Evolutionary conservation across 2,113 vertebrate genomes (phyloP).

Genomic region (Lucifuga dentata): DNA sequence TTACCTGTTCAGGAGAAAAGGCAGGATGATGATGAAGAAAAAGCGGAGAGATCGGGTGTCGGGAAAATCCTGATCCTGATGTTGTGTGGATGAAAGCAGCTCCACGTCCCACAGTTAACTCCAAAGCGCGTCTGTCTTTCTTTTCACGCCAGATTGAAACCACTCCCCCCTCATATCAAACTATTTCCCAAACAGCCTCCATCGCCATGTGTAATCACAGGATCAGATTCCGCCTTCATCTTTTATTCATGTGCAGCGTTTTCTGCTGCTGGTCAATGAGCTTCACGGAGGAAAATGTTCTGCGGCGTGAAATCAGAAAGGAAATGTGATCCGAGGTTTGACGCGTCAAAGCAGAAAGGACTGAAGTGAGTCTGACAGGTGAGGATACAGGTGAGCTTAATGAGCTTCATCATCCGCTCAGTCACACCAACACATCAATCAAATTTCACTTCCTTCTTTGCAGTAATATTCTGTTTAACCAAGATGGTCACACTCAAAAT

Average conservation of each 20-base stretch:
- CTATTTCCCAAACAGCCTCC: background rate
- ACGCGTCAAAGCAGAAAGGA: too few species aligned
- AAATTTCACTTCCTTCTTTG: too few species aligned
- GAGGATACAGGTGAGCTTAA: too few species aligned
- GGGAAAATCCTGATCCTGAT: slow-evolving; percentile 14
- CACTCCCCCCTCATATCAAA: slow-evolving; percentile 62
- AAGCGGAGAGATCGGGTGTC: background rate
- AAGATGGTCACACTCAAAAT: too few species aligned
- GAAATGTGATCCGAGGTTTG: too few species aligned
- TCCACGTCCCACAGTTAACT: slow-evolving; percentile 60
- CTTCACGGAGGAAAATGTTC: too few species aligned
- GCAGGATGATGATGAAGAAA: background rate
- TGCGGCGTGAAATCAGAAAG: too few species aligned
- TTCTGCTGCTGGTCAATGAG: background rate
- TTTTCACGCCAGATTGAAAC: slow-evolving; percentile 50
- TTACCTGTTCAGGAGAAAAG: slow-evolving; percentile 69
- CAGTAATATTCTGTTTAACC: too few species aligned
- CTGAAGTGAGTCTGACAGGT: too few species aligned
- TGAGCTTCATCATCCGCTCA: too few species aligned
- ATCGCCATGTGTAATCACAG: background rate
- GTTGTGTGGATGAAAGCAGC: slow-evolving; percentile 37
- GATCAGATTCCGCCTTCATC: background rate
- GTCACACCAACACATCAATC: too few species aligned
- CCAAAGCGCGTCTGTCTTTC: slow-evolving; percentile 51
- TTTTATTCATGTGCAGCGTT: background rate